Conservation (phyloP, 1,140 invertebrate genomes). For the Leptinotarsa defecta region DNA sequence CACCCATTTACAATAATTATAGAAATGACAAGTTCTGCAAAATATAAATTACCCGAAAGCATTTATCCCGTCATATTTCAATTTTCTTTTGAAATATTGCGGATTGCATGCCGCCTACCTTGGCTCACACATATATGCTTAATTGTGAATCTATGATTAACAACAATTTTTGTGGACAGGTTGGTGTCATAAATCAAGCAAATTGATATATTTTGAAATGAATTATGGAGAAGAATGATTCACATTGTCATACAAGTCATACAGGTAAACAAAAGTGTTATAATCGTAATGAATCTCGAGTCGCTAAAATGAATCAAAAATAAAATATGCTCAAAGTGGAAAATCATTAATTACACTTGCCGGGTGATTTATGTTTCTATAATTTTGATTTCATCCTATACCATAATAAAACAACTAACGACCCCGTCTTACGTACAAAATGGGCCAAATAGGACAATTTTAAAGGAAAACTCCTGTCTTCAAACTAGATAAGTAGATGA, state of each 20-base stretch:
- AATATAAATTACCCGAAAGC: constrained; percentile 34
- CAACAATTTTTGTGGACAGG: constrained; percentile 18
- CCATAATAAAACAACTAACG: too few relatives aligned
- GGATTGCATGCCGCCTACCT: constrained; percentile 32
- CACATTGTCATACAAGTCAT: neutral
- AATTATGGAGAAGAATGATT: constrained; percentile 2
- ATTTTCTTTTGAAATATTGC: constrained; percentile 39
- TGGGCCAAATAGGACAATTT: too few relatives aligned
- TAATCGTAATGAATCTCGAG: too few relatives aligned
- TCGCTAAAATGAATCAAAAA: too few relatives aligned
- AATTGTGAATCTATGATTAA: constrained; percentile 22
- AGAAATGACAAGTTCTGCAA: constrained; percentile 26
- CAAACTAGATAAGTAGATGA: too few relatives aligned
- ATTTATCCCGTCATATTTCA: constrained; percentile 41
- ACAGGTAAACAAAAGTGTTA: neutral
- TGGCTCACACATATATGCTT: constrained; percentile 16
- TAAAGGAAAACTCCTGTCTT: too few relatives aligned
- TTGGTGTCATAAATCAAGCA: constrained; percentile 18
- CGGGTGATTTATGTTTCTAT: too few relatives aligned
- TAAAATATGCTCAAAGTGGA: too few relatives aligned
- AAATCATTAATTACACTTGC: too few relatives aligned
- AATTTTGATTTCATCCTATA: too few relatives aligned
- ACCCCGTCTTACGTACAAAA: too few relatives aligned
- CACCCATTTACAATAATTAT: constrained; percentile 23
- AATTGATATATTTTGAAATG: constrained; percentile 14